Base-by-base conservation (phyloP, 37 sponge, comb jelly and placozoan genomes). In the Agelas oroides region DNA sequence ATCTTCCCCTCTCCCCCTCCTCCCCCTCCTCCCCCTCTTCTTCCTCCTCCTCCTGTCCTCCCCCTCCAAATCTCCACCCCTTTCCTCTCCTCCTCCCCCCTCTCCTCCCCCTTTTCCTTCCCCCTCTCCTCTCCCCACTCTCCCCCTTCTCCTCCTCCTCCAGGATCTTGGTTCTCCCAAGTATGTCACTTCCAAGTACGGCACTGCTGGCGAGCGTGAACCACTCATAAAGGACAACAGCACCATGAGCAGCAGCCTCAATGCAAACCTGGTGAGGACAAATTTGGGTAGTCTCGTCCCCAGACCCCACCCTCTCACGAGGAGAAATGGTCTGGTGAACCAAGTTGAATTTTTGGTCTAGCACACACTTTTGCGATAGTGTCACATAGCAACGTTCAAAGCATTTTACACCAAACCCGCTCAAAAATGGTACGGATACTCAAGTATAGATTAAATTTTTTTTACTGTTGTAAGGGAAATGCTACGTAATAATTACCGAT, bases 311-410 rank as follows among this genome's bases (percentile, higher is more conserved):
- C n/a, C n/a, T n/a, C n/a, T n/a, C n/a, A n/a, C n/a, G n/a, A n/a
- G n/a, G n/a, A n/a, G n/a, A n/a, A n/a, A n/a, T n/a, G n/a, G n/a
- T n/a, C n/a, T n/a, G n/a, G n/a, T n/a, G n/a, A n/a, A n/a, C n/a
- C n/a, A n/a, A n/a, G n/a, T 14, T 19, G 57, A 56, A 17, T 64
- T n/a, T 64, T 64, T 12, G 11, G 20, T 16, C 65, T 64, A 24
- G 65, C 65, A 64, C 65, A 64, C 11, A 23, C n/a, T 64, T 24
- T 64, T 64, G 27, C n/a, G n/a, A n/a, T n/a, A n/a, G n/a, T n/a
- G n/a, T n/a, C n/a, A n/a, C n/a, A n/a, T n/a, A n/a, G n/a, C n/a
- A n/a, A n/a, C n/a, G n/a, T n/a, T n/a, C n/a, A n/a, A n/a, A n/a
- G n/a, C n/a, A n/a, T n/a, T n/a, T n/a, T n/a, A n/a, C n/a, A n/a